phyloP scores from a whole-genome alignment of 2,797 vertebrate genomes.

The Thaleichthys pacificus region DNA sequence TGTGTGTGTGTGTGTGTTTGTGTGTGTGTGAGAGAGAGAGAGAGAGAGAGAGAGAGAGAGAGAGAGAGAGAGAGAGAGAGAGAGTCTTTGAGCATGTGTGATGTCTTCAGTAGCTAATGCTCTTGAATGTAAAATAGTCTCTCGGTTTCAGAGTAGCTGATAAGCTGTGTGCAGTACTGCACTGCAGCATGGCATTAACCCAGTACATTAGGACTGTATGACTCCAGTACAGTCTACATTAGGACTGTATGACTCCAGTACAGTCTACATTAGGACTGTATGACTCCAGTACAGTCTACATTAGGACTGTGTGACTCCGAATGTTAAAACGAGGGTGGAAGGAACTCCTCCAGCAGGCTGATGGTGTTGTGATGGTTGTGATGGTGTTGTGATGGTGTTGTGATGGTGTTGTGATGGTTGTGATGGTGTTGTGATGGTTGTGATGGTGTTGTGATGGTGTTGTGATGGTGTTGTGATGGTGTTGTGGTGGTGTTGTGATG shows the following conservation, averaged over 20 bases:
- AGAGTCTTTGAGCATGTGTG: background rate
- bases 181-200: constrained; percentile 42
- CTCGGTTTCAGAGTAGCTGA: constrained; percentile 47
- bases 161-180: constrained; percentile 40
- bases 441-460: background rate
- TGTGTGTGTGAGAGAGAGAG: constrained; percentile 7
- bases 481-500: no score
- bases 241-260: background rate
- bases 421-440: no score
- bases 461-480: background rate
- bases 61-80: constrained; percentile 9
- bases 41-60: background rate
- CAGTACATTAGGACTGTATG: background rate
- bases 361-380: no score
- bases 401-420: background rate
- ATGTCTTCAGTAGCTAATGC: constrained; percentile 29
- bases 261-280: background rate
- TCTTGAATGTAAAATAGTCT: constrained; percentile 59
- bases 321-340: background rate
- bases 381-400: background rate
- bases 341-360: background rate
- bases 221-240: background rate
- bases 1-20: constrained; percentile 18
- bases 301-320: no score
- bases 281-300: background rate